Evolutionary conservation across 2,888 invertebrate species (phyloP).

Genomic region (Proisotoma minuta): DNA sequence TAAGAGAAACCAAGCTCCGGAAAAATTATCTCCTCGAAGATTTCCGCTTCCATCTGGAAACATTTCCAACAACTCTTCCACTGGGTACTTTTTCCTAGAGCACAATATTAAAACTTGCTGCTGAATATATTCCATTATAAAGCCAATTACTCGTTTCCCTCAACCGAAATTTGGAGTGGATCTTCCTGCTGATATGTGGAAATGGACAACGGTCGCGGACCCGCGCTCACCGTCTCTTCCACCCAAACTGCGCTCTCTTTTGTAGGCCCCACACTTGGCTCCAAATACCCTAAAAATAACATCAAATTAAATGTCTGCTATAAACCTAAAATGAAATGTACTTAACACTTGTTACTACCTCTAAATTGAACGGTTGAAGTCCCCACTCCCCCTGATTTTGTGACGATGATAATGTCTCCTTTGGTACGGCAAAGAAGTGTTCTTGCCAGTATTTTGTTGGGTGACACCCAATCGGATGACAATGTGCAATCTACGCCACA

Average conservation of each 20-base stretch:
- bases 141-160: conserved; percentile 68
- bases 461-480: conserved; percentile 96
- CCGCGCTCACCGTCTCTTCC: conserved; percentile 84
- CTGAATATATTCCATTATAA: background rate
- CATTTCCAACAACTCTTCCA: conserved; percentile 77
- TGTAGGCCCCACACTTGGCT: conserved; percentile 81
- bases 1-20: conserved; percentile 89
- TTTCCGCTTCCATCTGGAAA: conserved; percentile 91
- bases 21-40: conserved; percentile 85
- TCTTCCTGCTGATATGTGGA: conserved; percentile 84
- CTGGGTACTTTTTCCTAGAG: conserved; percentile 73
- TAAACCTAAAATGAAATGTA: background rate
- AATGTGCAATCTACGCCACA: conserved; percentile 92
- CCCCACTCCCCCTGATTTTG: conserved; percentile 78
- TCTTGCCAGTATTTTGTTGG: conserved; percentile 93
- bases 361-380: conserved; percentile 84
- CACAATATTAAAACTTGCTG: background rate
- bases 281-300: conserved; percentile 63
- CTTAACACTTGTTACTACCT: conserved; percentile 54
- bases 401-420: conserved; percentile 87
- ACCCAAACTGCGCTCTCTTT: conserved; percentile 99
- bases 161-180: conserved; percentile 86
- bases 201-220: conserved; percentile 77
- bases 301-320: background rate
- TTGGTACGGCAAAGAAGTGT: conserved; percentile 86